Evolutionary conservation across 2,888 invertebrate genomes (phyloP).

Genomic region (Doris montereyensis): DNA sequence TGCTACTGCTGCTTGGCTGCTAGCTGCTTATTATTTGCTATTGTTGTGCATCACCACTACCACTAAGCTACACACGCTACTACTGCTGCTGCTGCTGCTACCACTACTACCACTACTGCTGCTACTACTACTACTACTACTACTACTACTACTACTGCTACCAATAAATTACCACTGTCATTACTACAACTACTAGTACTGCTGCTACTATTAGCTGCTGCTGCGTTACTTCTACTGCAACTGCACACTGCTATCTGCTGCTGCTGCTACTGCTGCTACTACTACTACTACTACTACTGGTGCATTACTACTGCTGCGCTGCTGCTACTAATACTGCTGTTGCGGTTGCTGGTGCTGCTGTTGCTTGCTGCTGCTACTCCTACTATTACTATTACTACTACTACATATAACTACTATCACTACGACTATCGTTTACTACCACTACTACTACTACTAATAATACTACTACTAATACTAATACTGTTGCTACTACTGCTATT

Average conservation of each 20-base stretch:
- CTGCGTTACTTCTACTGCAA: background rate
- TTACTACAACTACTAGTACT: background rate
- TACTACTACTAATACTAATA: no score
- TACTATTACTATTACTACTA: no score
- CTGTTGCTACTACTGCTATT: background rate
- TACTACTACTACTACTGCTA: background rate
- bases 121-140: background rate
- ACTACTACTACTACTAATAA: no score
- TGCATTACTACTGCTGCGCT: background rate
- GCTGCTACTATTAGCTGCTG: background rate
- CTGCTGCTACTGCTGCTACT: background rate
- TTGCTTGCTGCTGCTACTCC: no score
- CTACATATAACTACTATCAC: no score
- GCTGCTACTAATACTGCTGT: no score
- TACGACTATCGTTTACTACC: background rate
- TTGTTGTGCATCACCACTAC: no score
- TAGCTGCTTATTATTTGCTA: no score
- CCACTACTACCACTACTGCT: background rate
- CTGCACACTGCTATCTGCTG: background rate
- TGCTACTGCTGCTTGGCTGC: background rate
- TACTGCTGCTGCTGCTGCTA: background rate
- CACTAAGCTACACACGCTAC: no score
- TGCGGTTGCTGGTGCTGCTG: no score
- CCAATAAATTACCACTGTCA: background rate
- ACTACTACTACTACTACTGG: background rate